Evolutionary conservation across 2,113 vertebrate genomes (phyloP).

Genomic region (Ciconia boyciana): DNA sequence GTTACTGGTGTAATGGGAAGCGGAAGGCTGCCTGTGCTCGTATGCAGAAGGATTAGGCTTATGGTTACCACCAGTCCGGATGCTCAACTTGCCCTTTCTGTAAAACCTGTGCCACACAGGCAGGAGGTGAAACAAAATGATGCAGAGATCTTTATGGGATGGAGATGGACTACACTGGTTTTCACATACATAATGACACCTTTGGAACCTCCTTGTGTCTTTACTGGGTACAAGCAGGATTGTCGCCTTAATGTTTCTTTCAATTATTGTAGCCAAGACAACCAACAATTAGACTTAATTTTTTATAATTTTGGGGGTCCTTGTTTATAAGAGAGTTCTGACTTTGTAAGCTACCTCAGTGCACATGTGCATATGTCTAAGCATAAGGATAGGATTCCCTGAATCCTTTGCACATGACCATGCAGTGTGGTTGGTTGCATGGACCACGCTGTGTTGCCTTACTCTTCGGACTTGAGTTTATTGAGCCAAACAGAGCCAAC

Average conservation of each 20-base stretch:
- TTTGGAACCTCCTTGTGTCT: neutral
- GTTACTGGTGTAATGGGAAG: neutral
- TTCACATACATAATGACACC: neutral
- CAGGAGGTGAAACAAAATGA: neutral
- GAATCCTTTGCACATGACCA: neutral
- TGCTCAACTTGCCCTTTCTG: neutral
- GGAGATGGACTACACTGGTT: neutral
- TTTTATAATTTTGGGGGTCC: neutral
- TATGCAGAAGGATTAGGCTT: neutral
- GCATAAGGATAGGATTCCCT: neutral
- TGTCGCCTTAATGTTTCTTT: neutral
- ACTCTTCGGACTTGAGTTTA: neutral
- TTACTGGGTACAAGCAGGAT: neutral
- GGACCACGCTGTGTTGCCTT: neutral
- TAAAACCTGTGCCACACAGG: neutral
- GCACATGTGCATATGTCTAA: accelerated
- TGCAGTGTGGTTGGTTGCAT: accelerated
- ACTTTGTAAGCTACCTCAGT: neutral
- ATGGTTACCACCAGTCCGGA: neutral
- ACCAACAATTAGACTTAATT: neutral
- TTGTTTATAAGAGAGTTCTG: neutral
- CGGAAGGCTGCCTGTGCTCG: neutral
- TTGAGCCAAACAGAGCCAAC: neutral
- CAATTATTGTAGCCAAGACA: neutral
- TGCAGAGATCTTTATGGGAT: neutral